These are phyloP conservation scores for Hirudinaria manillensis DNA, from an alignment of 2,888 invertebrate species.

Conservation along the genomic window DNA sequence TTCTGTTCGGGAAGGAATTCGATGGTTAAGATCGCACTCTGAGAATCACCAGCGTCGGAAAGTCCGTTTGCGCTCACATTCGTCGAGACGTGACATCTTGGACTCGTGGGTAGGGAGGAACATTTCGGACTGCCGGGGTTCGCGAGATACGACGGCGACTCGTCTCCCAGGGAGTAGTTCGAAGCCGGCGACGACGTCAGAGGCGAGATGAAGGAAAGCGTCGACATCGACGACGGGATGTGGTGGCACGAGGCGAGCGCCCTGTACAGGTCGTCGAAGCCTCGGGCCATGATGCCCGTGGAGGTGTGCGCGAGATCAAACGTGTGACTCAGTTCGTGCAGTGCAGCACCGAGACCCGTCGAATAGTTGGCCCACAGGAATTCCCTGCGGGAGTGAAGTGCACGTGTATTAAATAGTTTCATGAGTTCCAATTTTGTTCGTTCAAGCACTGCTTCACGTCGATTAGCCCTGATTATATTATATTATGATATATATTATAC, in stretches of 20 bases:
- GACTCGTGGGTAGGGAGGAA: constrained; percentile 18
- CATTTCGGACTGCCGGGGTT: background rate
- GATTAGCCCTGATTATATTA: too few species aligned
- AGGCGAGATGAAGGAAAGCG: constrained; percentile 14
- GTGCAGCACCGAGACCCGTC: constrained; percentile 80
- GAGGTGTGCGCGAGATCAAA: constrained; percentile 86
- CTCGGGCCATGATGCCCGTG: constrained; percentile 79
- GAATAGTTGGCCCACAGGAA: constrained; percentile 81
- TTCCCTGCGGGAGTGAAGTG: constrained; percentile 57
- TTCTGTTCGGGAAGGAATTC: constrained; percentile 7
- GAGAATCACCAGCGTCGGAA: too few species aligned
- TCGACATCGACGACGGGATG: background rate
- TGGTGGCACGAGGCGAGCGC: constrained; percentile 21
- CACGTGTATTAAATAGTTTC: background rate
- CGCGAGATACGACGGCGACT: background rate
- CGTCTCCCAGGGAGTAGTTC: background rate
- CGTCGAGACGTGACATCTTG: background rate
- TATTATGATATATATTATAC: too few species aligned
- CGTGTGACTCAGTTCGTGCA: constrained; percentile 88
- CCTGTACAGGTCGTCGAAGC: constrained; percentile 52
- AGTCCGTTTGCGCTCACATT: too few species aligned
- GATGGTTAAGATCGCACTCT: too few species aligned
- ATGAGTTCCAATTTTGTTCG: background rate
- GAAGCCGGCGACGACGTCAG: constrained; percentile 13
- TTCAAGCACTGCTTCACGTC: background rate